Conservation (phyloP, 2,797 vertebrate species). For the Sus cebifrons region DNA sequence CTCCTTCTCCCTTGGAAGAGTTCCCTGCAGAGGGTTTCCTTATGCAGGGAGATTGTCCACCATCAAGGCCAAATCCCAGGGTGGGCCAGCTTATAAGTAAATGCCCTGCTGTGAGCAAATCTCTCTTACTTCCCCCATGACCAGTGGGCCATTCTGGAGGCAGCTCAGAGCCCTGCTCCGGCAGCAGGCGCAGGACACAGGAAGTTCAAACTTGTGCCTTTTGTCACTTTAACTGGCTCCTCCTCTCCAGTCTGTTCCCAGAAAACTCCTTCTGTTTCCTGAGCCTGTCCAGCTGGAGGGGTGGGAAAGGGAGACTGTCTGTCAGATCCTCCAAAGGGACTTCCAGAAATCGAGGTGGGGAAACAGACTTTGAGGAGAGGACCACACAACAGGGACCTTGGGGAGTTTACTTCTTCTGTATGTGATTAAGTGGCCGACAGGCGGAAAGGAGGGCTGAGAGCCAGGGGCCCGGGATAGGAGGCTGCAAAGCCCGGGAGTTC, state of each 20-base stretch:
- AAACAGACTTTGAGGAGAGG: slow-evolving; percentile 77
- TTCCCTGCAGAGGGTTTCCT: slow-evolving; percentile 68
- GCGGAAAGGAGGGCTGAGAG: neutral
- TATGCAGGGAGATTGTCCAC: slow-evolving; percentile 45
- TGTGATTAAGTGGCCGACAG: slow-evolving; percentile 74
- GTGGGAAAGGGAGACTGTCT: slow-evolving; percentile 73
- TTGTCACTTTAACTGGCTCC: slow-evolving; percentile 67
- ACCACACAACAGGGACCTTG: slow-evolving; percentile 79
- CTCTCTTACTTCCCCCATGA: neutral
- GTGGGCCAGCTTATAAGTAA: neutral
- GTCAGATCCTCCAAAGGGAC: slow-evolving; percentile 79
- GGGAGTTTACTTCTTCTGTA: slow-evolving; percentile 80
- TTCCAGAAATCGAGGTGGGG: slow-evolving; percentile 73
- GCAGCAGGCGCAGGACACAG: slow-evolving; percentile 4
- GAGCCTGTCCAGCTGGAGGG: slow-evolving; percentile 81
- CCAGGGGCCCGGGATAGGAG: neutral
- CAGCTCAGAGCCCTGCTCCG: neutral
- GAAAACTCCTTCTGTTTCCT: slow-evolving; percentile 80
- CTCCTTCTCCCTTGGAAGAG: slow-evolving; percentile 69
- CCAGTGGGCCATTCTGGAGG: neutral
- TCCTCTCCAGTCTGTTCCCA: slow-evolving; percentile 74
- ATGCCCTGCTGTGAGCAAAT: neutral
- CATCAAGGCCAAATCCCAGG: neutral
- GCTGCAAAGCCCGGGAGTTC: slow-evolving; percentile 16
- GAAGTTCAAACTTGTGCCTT: slow-evolving; percentile 19